Evolutionary conservation across 2,113 vertebrate species (phyloP).

Genomic region (Herpetotheres cachinnans): DNA sequence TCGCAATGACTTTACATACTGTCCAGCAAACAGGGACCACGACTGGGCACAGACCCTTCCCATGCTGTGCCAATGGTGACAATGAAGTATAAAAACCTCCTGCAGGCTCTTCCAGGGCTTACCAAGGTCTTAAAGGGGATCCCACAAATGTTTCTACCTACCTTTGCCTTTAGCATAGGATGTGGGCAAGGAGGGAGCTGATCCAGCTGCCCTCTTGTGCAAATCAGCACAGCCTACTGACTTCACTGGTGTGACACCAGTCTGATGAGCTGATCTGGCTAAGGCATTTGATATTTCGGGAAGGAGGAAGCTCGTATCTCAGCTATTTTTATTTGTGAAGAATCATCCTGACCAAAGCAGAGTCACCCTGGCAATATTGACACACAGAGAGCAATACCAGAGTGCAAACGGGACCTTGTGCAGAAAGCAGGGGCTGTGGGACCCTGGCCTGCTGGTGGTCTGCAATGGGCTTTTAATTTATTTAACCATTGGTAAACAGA

Average conservation of each 20-base stretch:
- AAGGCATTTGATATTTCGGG: background rate
- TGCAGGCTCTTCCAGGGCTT: background rate
- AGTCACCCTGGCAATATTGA: background rate
- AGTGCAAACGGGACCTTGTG: background rate
- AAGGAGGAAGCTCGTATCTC: background rate
- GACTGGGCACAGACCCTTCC: background rate
- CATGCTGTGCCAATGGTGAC: background rate
- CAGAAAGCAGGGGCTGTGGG: background rate
- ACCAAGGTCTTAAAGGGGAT: background rate
- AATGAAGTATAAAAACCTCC: background rate
- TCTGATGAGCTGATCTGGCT: background rate
- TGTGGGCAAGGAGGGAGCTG: background rate
- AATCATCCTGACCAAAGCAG: background rate
- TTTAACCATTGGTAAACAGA: slow-evolving; percentile 87
- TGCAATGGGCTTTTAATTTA: slow-evolving; percentile 82
- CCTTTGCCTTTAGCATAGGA: background rate
- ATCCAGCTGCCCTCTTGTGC: background rate
- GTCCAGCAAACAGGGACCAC: background rate
- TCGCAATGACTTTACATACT: background rate
- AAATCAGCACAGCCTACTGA: background rate
- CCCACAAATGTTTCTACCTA: background rate
- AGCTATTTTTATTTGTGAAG: background rate
- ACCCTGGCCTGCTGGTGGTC: slow-evolving; percentile 74
- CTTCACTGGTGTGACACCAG: background rate
- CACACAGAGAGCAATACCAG: background rate